Evolutionary conservation across 2,888 invertebrate genomes (phyloP), one percentile per base, ranked within the genome.

Genomic region (Rhagonycha lutea): DNA sequence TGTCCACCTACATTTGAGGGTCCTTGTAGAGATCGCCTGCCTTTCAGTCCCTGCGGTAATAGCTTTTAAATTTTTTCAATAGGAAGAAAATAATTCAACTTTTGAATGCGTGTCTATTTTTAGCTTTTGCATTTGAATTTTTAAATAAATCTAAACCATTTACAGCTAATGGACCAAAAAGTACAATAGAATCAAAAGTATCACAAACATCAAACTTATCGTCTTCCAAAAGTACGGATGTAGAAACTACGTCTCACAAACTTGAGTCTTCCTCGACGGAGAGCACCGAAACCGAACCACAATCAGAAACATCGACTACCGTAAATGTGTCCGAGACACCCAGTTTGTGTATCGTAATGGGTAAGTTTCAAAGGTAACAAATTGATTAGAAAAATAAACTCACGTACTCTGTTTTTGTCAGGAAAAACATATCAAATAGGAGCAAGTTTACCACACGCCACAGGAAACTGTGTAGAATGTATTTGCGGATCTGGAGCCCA

Each of bases 391-490:
- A 18, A 62, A 18, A 24, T 65, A 3, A 24, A 12, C 23, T 18
- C 4, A 62, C 14, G 18, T 62, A 5, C 10, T 11, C 12, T 18
- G 4, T 11, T 62, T 12, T 28, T 70, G 47, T 2, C 61, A 92
- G 92, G 92, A 77, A 89, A 89, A 78, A 88, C 90, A 81, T 93
- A 93, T 85, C 89, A 90, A 83, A 89, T 92, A 79, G 93, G 93
- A 61, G 92, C 92, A 83, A 88, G 90, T 79, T 88, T 93, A 80
- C 93, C 93, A 10, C 92, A 92, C 85, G 91, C 92, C 82, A 92
- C 92, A 72, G 93, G 93, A 81, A 93, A 93, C 85, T 93, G 93
- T 86, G 89, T 93, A 81, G 92, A 93, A 85, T 93, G 93, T 86
- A 90, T 91, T 84, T 93, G 93, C 86, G 91, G 90, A 78, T 87